Conservation (phyloP, 2,797 vertebrate genomes). For the Gephyroberyx darwinii region DNA sequence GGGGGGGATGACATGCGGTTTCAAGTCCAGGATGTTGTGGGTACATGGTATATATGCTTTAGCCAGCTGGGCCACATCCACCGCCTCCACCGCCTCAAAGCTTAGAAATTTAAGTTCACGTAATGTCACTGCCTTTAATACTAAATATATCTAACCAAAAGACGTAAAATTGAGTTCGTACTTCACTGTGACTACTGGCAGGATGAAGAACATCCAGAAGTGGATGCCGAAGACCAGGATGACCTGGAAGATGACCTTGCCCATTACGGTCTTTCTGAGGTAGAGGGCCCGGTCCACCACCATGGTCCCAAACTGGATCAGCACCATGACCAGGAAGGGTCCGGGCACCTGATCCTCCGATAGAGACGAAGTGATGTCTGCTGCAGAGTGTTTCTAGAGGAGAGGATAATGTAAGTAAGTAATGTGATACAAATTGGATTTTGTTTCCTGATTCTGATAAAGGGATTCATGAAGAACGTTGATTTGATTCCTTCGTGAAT, state of each 20-base stretch:
- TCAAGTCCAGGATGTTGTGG: background rate
- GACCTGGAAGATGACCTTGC: conserved; percentile 98
- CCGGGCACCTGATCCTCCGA: conserved; percentile 97
- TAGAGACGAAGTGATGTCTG: conserved; percentile 96
- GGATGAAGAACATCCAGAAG: conserved; percentile 99
- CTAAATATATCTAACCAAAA: background rate
- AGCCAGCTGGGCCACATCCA: background rate
- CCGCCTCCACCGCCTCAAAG: background rate
- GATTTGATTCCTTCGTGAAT: background rate
- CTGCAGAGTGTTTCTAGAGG: conserved; percentile 93
- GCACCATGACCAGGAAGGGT: conserved; percentile 97
- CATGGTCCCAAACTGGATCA: conserved; percentile 99
- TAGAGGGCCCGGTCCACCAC: conserved; percentile 97
- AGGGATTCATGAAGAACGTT: background rate
- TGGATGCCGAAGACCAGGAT: conserved; percentile 98
- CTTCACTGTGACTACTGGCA: conserved; percentile 94
- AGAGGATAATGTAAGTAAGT: background rate
- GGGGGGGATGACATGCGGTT: background rate
- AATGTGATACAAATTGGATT: background rate
- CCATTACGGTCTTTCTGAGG: conserved; percentile 95
- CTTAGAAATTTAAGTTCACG: background rate
- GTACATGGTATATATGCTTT: background rate
- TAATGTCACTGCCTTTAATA: background rate
- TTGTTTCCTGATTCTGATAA: background rate
- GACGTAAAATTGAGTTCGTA: conserved; percentile 61